Evolutionary conservation across 2,113 vertebrate genomes (phyloP).

Genomic region (Circaetus cinerascens): DNA sequence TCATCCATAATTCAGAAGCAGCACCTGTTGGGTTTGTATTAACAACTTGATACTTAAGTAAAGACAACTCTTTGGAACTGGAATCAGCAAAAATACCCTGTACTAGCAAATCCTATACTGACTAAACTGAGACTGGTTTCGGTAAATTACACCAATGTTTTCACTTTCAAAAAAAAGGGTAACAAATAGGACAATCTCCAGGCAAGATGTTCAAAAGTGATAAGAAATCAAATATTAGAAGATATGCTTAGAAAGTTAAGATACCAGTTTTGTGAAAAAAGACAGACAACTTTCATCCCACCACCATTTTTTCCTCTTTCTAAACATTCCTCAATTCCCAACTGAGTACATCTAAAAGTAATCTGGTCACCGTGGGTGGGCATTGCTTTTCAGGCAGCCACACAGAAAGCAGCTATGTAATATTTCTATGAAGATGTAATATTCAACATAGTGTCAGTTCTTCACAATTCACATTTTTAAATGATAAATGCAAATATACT

Average conservation of each 20-base stretch:
- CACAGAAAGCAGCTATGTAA: not conserved
- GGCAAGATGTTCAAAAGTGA: not conserved
- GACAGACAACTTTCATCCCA: not conserved
- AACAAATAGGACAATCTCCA: not conserved
- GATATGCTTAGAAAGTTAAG: not conserved
- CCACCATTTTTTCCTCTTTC: not conserved
- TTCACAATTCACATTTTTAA: not conserved
- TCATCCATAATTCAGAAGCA: constrained; percentile 23
- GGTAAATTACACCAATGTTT: not conserved
- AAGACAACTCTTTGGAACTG: not conserved
- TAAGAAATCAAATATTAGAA: not conserved
- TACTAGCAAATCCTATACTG: not conserved
- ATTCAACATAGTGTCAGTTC: not conserved
- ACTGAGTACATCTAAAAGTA: not conserved
- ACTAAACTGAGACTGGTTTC: not conserved
- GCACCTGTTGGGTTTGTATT: constrained; percentile 15
- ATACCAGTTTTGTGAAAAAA: not conserved
- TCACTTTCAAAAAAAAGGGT: not conserved
- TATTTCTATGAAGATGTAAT: not conserved
- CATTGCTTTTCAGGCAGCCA: not conserved
- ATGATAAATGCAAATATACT: not conserved
- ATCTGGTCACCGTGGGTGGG: accelerated
- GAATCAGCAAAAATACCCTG: not conserved
- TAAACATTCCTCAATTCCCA: not conserved
- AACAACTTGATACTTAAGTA: not conserved